Evolutionary conservation across 2,797 vertebrate genomes (phyloP).

Genomic region (Ptychadena robeensis): DNA sequence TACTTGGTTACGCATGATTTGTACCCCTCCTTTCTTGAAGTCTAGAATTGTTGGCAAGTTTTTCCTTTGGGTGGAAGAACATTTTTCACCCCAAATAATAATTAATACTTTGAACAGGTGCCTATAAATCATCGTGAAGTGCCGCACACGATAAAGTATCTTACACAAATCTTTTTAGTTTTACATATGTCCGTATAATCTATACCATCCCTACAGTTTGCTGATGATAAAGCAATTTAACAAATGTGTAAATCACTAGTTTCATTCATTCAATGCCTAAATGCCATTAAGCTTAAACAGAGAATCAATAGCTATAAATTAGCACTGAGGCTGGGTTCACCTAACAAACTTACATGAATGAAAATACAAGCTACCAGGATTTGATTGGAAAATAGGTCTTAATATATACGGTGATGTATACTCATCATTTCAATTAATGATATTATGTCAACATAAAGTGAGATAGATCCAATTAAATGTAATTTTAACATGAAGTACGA

Average conservation of each 20-base stretch:
- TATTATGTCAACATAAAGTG: background rate
- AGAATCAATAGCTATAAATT: slow-evolving; percentile 52
- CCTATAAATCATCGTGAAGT: background rate
- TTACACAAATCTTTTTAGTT: slow-evolving; percentile 1
- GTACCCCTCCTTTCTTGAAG: background rate
- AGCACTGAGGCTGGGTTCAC: slow-evolving; percentile 6
- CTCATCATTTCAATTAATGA: background rate
- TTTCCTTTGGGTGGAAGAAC: background rate
- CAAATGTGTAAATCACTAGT: slow-evolving; percentile 31
- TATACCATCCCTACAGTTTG: slow-evolving; percentile 33
- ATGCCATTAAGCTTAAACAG: slow-evolving; percentile 45
- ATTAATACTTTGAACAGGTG: background rate
- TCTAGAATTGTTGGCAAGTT: background rate
- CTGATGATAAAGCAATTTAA: slow-evolving; percentile 31
- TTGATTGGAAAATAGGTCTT: slow-evolving; percentile 9
- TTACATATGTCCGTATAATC: slow-evolving; percentile 21
- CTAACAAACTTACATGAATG: slow-evolving; percentile 5
- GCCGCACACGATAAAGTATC: background rate
- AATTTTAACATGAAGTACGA: background rate
- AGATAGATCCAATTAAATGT: background rate
- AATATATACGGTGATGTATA: background rate
- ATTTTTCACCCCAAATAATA: background rate
- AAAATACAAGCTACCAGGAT: slow-evolving; percentile 7
- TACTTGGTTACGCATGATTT: no score
- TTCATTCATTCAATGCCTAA: slow-evolving; percentile 32